Conservation (phyloP, 2,888 invertebrate genomes). For the Bellardia pandia region DNA sequence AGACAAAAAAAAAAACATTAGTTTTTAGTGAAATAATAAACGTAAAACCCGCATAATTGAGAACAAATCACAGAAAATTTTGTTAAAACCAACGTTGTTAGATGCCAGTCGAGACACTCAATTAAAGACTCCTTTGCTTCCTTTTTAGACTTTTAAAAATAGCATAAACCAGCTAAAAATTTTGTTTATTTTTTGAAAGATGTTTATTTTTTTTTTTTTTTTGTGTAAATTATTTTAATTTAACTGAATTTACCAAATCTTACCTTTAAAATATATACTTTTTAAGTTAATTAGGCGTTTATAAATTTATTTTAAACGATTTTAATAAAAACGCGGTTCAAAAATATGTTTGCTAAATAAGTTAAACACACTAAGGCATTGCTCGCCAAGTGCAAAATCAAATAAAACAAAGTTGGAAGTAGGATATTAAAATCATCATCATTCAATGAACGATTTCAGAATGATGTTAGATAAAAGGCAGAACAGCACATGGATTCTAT, state of each 20-base stretch:
- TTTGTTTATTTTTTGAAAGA: constrained; percentile 45
- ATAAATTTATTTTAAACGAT: constrained; percentile 78
- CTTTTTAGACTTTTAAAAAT: neutral
- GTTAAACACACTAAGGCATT: constrained; percentile 83
- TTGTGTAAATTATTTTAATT: constrained; percentile 56
- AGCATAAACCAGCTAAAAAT: constrained; percentile 54
- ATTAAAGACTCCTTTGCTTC: neutral
- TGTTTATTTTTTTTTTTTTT: constrained; percentile 34
- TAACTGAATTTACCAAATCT: constrained; percentile 80
- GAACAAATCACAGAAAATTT: neutral
- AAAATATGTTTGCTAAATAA: constrained; percentile 67
- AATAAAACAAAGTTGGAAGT: constrained; percentile 72
- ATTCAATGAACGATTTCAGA: constrained; percentile 61
- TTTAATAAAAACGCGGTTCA: constrained; percentile 83
- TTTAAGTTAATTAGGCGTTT: constrained; percentile 68
- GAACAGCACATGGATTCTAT: constrained; percentile 62
- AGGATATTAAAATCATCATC: constrained; percentile 63
- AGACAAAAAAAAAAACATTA: constrained; percentile 37
- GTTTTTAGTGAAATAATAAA: neutral
- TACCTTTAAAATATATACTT: constrained; percentile 80
- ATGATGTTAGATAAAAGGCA: constrained; percentile 48
- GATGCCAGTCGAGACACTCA: constrained; percentile 1
- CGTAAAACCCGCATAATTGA: neutral
- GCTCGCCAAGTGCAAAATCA: constrained; percentile 84
- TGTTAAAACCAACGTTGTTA: constrained; percentile 37